Base-by-base conservation (phyloP, 2,113 vertebrate species). In the Indicator indicator region DNA sequence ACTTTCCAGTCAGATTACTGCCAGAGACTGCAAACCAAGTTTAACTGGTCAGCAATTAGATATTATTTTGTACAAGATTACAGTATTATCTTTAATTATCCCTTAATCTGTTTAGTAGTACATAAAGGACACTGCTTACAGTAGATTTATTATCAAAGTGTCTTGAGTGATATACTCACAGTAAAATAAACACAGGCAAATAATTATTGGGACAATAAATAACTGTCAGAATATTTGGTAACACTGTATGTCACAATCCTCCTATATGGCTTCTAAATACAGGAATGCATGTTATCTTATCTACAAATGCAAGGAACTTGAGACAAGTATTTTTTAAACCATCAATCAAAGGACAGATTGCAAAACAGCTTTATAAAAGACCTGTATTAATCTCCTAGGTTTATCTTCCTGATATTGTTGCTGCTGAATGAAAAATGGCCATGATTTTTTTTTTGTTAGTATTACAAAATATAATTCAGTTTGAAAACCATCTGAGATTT, bases 251-350 rank as follows among this genome's bases (percentile, higher is more conserved):
- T 59, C 83, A 86, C 69, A 65, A 28, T 78, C 13, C 32, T 67
- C 52, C 67, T 56, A 4, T 30, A 86, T 16, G 38, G 52, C 4
- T 90, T 71, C 58, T 78, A 24, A 83, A 32, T 62, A 67, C 4
- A 3, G 18, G n/a, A 65, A 67, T 65, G 9, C 11, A 27, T 32
- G 28, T 24, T 78, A 78, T 90, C 74, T 87, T 81, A 87, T 63
- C 81, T 82, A 36, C 15, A 90, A 89, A 70, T 55, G 52, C 59
- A 91, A 70, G 40, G 59, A 93, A 62, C 46, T 76, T 46, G 24
- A 93, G 19, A 56, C 30, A 87, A 95, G 67, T 71, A 6, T 76
- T 76, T 88, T 93, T 85, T 33, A 73, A 94, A 42, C n/a, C 67
- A 82, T 78, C 63, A 79, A 24, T 91, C 70, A 63, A 73, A 70